Percentiles rank a stretch among this genome's conserved stretches.
phyloP scores from a whole-genome alignment of 1,140 invertebrate species.

The Dufourea novaeangliae region DNA sequence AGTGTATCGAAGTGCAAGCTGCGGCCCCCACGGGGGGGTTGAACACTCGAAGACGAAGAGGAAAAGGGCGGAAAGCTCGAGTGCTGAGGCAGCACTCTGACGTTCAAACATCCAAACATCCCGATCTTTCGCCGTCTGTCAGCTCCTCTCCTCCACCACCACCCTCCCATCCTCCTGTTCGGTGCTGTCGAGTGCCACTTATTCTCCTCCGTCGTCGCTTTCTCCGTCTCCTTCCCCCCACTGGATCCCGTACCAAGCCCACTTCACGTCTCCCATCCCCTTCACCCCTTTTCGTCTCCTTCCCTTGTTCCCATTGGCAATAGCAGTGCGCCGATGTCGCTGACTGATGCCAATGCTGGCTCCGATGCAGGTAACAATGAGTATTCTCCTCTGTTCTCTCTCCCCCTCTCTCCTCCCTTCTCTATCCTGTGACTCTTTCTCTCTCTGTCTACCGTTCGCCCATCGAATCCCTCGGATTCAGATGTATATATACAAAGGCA shows the following conservation, averaged over 20 bases:
- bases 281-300: slow-evolving; percentile 43
- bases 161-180: slow-evolving; percentile 22
- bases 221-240: slow-evolving; percentile 59
- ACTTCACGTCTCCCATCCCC: slow-evolving; percentile 34
- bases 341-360: slow-evolving; percentile 52
- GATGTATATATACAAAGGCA: slow-evolving; percentile 42
- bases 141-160: slow-evolving; percentile 48
- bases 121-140: slow-evolving; percentile 79
- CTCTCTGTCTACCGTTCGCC: neutral
- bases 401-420: neutral
- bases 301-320: slow-evolving; percentile 39
- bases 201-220: slow-evolving; percentile 65
- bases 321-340: slow-evolving; percentile 54
- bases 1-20: slow-evolving; percentile 49
- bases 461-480: slow-evolving; percentile 23
- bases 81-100: slow-evolving; percentile 78
- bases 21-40: too few relatives aligned
- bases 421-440: neutral
- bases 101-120: slow-evolving; percentile 81
- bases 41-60: slow-evolving; percentile 52
- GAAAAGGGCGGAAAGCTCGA: slow-evolving; percentile 58
- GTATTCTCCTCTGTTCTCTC: neutral
- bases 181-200: slow-evolving; percentile 75
- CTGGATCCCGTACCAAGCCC: slow-evolving; percentile 53
- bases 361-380: slow-evolving; percentile 53